Conservation (phyloP, 1,140 invertebrate genomes). For the Anagrus nilaparvatae region DNA sequence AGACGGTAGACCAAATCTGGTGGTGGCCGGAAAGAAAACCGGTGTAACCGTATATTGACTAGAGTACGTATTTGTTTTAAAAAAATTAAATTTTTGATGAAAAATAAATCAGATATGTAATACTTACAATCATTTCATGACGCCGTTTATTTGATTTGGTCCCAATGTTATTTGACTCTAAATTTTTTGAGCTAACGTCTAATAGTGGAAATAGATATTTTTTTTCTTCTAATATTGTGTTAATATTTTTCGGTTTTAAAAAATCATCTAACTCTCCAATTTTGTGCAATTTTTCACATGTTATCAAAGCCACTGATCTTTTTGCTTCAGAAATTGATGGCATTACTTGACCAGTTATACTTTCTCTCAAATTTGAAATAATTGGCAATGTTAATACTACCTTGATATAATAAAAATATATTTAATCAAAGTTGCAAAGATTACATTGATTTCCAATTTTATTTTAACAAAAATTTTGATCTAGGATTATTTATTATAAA, state of each 20-base stretch:
- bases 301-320: constrained; percentile 66
- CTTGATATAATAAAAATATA: too few species aligned
- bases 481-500: too few species aligned
- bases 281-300: constrained; percentile 60
- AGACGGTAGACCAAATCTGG: too few species aligned
- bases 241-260: constrained; percentile 57
- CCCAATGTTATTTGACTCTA: constrained; percentile 43
- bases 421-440: too few species aligned
- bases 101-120: too few species aligned
- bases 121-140: too few species aligned
- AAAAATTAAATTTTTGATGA: too few species aligned
- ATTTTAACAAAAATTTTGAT: too few species aligned
- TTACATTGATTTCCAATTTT: too few species aligned
- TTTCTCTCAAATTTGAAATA: constrained; percentile 22
- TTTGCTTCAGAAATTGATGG: constrained; percentile 56
- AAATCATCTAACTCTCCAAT: constrained; percentile 70
- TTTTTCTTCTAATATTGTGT: constrained; percentile 22
- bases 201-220: constrained; percentile 45
- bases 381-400: constrained; percentile 33
- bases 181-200: constrained; percentile 36
- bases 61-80: too few species aligned
- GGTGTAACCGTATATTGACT: too few species aligned
- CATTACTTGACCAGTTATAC: constrained; percentile 36
- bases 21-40: too few species aligned
- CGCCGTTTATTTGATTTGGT: constrained; percentile 61